Percentiles rank a stretch among this genome's conserved stretches.
Evolutionary conservation across 2,797 vertebrate genomes (phyloP).

Genomic region (Hirundo rustica): DNA sequence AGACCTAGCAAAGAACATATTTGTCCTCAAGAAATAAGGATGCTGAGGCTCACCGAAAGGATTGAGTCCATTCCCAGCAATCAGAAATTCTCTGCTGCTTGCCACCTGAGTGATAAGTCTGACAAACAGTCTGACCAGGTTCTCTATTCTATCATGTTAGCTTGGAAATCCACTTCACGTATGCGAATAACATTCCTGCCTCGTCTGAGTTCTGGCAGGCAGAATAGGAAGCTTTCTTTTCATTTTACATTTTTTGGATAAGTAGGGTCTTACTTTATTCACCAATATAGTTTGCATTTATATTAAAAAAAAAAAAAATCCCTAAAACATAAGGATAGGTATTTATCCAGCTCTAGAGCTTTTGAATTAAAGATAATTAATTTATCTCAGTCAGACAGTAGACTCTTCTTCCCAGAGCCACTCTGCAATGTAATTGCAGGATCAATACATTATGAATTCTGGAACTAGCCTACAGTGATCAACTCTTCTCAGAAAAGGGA

Average conservation of each 20-base stretch:
- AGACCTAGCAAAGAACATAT: background rate
- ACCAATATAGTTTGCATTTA: background rate
- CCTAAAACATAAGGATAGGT: background rate
- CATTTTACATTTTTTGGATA: background rate
- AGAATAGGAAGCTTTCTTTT: background rate
- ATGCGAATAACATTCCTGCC: background rate
- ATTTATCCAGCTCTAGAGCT: background rate
- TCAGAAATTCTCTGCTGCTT: conserved; percentile 10
- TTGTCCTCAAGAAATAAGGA: background rate
- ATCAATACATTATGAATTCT: conserved; percentile 36
- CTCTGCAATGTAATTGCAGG: conserved; percentile 5
- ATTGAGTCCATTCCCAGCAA: background rate
- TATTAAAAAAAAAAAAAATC: background rate
- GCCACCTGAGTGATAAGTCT: background rate
- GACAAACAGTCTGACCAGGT: background rate
- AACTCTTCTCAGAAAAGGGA: conserved; percentile 10
- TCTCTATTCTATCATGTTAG: background rate
- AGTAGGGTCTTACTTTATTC: background rate
- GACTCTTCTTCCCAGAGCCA: background rate
- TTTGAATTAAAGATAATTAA: conserved; percentile 39
- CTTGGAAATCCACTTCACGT: background rate
- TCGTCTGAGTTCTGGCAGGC: background rate
- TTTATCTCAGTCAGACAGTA: background rate
- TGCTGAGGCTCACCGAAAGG: background rate
- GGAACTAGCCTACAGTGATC: conserved; percentile 4